These are phyloP conservation scores for Pelodiscus sinensis DNA, from an alignment of 2,113 vertebrate species.

Conservation along the genomic window DNA sequence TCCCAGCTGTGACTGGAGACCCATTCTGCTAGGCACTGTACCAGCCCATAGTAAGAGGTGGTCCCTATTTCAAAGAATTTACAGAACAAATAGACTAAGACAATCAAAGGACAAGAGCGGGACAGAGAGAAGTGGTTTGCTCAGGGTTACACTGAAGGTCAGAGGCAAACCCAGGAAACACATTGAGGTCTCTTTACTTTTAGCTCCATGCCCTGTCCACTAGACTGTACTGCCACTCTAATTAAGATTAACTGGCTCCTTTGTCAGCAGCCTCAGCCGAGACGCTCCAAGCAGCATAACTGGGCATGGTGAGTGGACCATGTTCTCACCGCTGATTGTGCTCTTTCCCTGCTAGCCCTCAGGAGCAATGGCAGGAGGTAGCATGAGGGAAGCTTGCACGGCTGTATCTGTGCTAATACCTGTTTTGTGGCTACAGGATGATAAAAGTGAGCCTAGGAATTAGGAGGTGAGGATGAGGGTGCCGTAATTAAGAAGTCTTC, in stretches of 20 bases:
- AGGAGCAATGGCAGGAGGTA: background rate
- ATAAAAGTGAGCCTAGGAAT: background rate
- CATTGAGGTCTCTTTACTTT: background rate
- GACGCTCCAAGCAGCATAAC: accelerated
- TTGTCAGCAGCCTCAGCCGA: background rate
- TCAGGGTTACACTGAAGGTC: background rate
- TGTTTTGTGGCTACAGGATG: background rate
- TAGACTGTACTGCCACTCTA: background rate
- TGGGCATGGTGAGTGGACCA: accelerated
- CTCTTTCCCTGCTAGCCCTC: background rate
- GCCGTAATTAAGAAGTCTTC: background rate
- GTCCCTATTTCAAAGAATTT: background rate
- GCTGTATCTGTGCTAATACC: background rate
- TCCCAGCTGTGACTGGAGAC: background rate
- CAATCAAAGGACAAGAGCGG: background rate
- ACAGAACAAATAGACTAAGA: background rate
- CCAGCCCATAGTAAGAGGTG: background rate
- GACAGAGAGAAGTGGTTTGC: background rate
- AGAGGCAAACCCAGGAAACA: background rate
- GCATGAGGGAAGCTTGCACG: background rate
- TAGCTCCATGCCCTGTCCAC: background rate
- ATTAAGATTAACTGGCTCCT: background rate
- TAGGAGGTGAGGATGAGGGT: background rate
- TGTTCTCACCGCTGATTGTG: accelerated
- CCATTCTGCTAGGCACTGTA: background rate